phyloP scores from a whole-genome alignment of 1,140 invertebrate genomes.

The Drosophila willistoni region DNA sequence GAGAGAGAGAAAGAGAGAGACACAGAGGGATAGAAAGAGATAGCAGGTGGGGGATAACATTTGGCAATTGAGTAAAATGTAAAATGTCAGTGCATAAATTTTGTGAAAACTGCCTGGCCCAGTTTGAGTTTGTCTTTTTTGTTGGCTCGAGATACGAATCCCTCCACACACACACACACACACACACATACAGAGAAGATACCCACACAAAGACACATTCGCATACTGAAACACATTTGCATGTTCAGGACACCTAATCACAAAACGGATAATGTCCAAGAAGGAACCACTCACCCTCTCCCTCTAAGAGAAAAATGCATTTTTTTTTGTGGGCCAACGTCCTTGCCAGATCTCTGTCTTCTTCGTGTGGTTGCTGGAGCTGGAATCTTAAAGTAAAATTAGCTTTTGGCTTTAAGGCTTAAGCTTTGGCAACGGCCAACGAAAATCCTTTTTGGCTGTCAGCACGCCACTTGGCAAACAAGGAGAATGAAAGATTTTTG shows the following conservation, averaged over 20 bases:
- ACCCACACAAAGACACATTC: too few relatives aligned
- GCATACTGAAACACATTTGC: conserved; percentile 57
- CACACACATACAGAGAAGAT: conserved; percentile 7
- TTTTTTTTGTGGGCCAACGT: conserved; percentile 45
- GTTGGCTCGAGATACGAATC: conserved; percentile 41
- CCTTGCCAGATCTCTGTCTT: conserved; percentile 24
- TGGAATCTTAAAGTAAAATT: conserved; percentile 79
- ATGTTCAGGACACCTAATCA: conserved; percentile 77
- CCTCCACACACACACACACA: conserved; percentile 23
- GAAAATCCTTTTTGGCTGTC: conserved; percentile 80
- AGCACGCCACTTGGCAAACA: conserved; percentile 79
- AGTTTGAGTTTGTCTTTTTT: conserved; percentile 33
- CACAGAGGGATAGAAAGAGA: conserved; percentile 14
- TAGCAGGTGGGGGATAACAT: conserved; percentile 56
- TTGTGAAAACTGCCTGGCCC: conserved; percentile 39
- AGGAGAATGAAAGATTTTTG: conserved; percentile 38
- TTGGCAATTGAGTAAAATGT: conserved; percentile 45
- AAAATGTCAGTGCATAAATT: conserved; percentile 59
- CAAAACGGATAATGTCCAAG: conserved; percentile 76
- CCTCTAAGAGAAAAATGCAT: conserved; percentile 47
- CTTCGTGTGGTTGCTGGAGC: conserved; percentile 34
- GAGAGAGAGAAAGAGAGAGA: conserved; percentile 6
- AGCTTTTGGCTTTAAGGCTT: conserved; percentile 81
- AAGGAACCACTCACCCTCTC: conserved; percentile 14
- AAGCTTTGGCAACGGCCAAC: conserved; percentile 76